Base-by-base conservation (phyloP, 2,888 invertebrate species). In the Eupithecia subumbrata region DNA sequence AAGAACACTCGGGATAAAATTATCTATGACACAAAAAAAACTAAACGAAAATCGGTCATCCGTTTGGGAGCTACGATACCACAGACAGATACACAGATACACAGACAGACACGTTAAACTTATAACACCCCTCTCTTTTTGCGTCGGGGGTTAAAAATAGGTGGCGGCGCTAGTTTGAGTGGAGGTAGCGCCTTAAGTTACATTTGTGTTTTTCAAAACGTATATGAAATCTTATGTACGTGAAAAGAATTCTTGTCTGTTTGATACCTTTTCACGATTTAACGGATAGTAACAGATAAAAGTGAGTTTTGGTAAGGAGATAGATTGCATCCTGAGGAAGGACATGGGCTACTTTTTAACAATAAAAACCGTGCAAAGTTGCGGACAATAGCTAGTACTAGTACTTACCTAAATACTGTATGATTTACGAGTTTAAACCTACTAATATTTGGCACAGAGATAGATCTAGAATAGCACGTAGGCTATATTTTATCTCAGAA, bases 161-260 rank as follows among this genome's bases (percentile, higher is more conserved):
- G n/a, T n/a, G n/a, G n/a, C n/a, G n/a, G n/a, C n/a, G n/a, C n/a
- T n/a, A n/a, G n/a, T n/a, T n/a, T n/a, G n/a, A n/a, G n/a, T n/a
- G n/a, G n/a, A n/a, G 34, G 34, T 34, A 73, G 75, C 72, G 78
- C 74, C 76, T 18, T 71, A 63, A 64, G 66, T 64, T 63, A 71
- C 76, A 75, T 76, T 78, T 73, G 48, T 63, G 74, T 64, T 60
- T 25, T 25, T 37, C 37, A 34, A n/a, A 67, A 12, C 11, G 22
- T 9, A 37, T 22, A 37, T n/a, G 8, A 37, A 18, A 34, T 37
- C 66, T 37, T n/a, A 66, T 37, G 37, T 11, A 56, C 52, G 11
- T 4, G 22, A 56, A 56, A 56, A 11, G 22, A n/a, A 9, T 52
- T 22, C 52, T 56, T 56, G 22, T 11, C 22, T 52, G 9, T 9